A percentile compares a stretch with the other conserved stretches of the same genome.
Evolutionary conservation across 2,113 vertebrate species (phyloP).

Genomic region (Eleginops maclovinus): DNA sequence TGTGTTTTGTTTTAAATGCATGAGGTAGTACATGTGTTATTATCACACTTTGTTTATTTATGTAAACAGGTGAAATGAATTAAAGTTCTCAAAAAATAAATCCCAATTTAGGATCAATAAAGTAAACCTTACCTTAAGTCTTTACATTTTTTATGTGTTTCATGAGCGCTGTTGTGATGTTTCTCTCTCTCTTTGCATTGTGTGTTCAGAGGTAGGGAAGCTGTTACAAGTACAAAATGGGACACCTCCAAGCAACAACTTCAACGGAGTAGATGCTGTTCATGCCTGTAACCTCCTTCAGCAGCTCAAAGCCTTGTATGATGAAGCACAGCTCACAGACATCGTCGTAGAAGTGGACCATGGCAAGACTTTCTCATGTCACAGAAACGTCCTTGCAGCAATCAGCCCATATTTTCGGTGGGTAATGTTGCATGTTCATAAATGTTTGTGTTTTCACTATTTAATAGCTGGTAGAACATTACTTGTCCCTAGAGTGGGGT

Average conservation of each 20-base stretch:
- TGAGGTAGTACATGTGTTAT: background rate
- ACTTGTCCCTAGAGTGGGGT: background rate
- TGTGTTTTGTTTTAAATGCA: background rate
- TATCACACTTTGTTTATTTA: background rate
- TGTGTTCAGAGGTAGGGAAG: slow-evolving; percentile 91
- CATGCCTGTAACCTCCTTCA: slow-evolving; percentile 97
- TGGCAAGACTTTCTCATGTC: slow-evolving; percentile 96
- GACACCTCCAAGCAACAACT: slow-evolving; percentile 87
- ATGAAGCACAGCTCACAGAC: slow-evolving; percentile 97
- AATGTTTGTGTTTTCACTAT: slow-evolving; percentile 1
- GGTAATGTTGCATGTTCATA: background rate
- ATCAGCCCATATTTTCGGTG: slow-evolving; percentile 99
- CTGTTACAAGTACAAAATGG: slow-evolving; percentile 96
- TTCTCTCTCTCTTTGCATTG: slow-evolving; percentile 20
- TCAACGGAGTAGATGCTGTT: slow-evolving; percentile 92
- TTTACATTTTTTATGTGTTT: background rate
- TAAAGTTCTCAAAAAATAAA: too few species aligned
- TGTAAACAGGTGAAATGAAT: too few species aligned
- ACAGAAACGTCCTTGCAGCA: slow-evolving; percentile 98
- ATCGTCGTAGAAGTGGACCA: slow-evolving; percentile 98
- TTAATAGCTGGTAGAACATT: background rate
- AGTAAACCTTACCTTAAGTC: too few species aligned
- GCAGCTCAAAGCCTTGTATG: slow-evolving; percentile 97
- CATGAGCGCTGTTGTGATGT: background rate
- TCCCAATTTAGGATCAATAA: too few species aligned